phyloP scores from a whole-genome alignment of 2,113 vertebrate species.

The Chinchilla lanigera region DNA sequence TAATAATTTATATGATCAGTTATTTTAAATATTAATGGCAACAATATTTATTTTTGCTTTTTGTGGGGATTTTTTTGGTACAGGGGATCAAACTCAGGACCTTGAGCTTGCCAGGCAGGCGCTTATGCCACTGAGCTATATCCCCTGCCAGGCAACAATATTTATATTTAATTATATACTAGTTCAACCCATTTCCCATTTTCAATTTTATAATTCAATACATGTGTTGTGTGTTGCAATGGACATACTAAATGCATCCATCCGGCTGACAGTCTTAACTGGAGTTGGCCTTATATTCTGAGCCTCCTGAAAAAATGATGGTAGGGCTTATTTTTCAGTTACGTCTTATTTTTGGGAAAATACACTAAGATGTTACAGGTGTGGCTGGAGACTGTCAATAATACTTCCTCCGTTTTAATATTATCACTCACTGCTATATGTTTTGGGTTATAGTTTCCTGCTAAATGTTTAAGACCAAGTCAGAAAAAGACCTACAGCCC shows the following conservation, averaged over 20 bases:
- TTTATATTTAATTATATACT: background rate
- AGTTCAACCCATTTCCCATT: too few species aligned
- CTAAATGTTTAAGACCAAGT: background rate
- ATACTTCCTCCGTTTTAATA: background rate
- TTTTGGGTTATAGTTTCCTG: background rate
- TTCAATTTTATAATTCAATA: background rate
- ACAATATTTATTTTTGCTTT: too few species aligned
- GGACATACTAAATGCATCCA: background rate
- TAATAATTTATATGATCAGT: background rate
- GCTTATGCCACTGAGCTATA: too few species aligned
- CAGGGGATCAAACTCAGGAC: too few species aligned
- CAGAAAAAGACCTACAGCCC: background rate
- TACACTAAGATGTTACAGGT: too few species aligned
- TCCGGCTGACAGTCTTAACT: background rate
- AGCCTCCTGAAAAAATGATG: background rate
- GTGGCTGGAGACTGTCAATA: background rate
- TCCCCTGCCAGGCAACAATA: too few species aligned
- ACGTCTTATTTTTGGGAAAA: background rate
- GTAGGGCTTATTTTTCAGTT: background rate
- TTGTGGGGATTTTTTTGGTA: too few species aligned
- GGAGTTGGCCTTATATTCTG: background rate
- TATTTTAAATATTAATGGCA: background rate
- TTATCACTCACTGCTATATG: background rate
- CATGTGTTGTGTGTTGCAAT: background rate
- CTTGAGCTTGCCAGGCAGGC: too few species aligned